Conservation (phyloP, 2,888 invertebrate genomes). For the Trichacis sp. region DNA sequence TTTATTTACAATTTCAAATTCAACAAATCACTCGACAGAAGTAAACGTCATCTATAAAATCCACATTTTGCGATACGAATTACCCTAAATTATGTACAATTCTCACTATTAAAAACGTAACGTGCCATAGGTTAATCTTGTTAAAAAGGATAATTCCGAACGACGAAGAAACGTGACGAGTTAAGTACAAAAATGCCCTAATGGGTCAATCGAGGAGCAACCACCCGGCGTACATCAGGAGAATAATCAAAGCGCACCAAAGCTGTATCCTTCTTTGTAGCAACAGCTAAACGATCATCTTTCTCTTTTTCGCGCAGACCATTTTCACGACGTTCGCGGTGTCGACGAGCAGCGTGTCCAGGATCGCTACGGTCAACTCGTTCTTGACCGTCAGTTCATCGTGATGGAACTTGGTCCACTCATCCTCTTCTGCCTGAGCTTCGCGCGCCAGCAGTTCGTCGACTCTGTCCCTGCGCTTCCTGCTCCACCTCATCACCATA, state of each 20-base stretch:
- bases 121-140: too few relatives aligned
- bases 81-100: slow-evolving; percentile 24
- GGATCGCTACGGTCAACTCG: slow-evolving; percentile 69
- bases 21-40: slow-evolving; percentile 1
- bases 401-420: slow-evolving; percentile 80
- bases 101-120: slow-evolving; percentile 20
- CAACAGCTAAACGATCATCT: slow-evolving; percentile 47
- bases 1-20: slow-evolving; percentile 2
- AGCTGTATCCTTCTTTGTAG: not conserved
- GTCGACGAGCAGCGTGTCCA: slow-evolving; percentile 61
- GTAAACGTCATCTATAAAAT: slow-evolving; percentile 21
- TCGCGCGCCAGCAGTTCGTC: slow-evolving; percentile 80
- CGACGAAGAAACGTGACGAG: slow-evolving; percentile 13
- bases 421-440: slow-evolving; percentile 78
- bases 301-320: slow-evolving; percentile 60
- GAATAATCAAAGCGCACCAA: slow-evolving; percentile 2
- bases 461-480: slow-evolving; percentile 77
- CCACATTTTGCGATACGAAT: slow-evolving; percentile 6
- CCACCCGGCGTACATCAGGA: slow-evolving; percentile 20
- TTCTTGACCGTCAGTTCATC: slow-evolving; percentile 80
- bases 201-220: slow-evolving; percentile 13
- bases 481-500: slow-evolving; percentile 74
- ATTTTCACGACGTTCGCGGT: slow-evolving; percentile 61
- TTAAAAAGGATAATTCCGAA: too few relatives aligned
- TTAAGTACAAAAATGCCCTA: not conserved